A percentile compares a stretch with the other conserved stretches of the same genome.
These are phyloP conservation scores for Gymnocephalus cernua DNA, from an alignment of 2,113 vertebrate genomes.

Conservation along the genomic window DNA sequence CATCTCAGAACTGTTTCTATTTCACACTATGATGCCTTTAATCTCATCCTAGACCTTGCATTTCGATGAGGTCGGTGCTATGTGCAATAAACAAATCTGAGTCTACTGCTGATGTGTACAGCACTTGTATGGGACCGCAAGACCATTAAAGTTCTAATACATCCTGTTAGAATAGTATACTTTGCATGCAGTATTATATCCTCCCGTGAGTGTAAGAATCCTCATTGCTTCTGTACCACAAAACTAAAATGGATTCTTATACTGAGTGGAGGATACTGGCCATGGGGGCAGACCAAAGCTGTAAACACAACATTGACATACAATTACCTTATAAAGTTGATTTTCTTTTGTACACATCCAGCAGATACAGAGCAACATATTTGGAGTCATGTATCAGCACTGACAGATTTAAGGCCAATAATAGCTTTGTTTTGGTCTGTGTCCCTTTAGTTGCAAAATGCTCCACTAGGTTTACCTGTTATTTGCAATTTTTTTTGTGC, in stretches of 20 bases:
- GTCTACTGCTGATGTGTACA: constrained; percentile 17
- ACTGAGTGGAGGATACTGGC: background rate
- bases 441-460: background rate
- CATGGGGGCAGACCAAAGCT: background rate
- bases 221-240: no score
- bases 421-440: background rate
- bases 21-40: constrained; percentile 52
- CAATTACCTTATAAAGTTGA: background rate
- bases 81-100: constrained; percentile 27
- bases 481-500: background rate
- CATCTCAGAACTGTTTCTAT: constrained; percentile 44
- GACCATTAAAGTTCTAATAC: constrained; percentile 2
- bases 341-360: background rate
- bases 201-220: background rate
- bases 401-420: background rate
- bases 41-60: constrained; percentile 44
- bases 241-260: background rate
- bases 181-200: background rate
- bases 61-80: constrained; percentile 27
- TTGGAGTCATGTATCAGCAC: background rate
- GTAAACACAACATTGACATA: background rate
- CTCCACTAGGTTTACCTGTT: background rate
- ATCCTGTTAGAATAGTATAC: background rate
- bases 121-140: no score
- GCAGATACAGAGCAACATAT: background rate